A percentile compares a stretch with the other conserved stretches of the same genome.
phyloP scores from a whole-genome alignment of 2,888 invertebrate species.

The Drosophila multiciliata region DNA sequence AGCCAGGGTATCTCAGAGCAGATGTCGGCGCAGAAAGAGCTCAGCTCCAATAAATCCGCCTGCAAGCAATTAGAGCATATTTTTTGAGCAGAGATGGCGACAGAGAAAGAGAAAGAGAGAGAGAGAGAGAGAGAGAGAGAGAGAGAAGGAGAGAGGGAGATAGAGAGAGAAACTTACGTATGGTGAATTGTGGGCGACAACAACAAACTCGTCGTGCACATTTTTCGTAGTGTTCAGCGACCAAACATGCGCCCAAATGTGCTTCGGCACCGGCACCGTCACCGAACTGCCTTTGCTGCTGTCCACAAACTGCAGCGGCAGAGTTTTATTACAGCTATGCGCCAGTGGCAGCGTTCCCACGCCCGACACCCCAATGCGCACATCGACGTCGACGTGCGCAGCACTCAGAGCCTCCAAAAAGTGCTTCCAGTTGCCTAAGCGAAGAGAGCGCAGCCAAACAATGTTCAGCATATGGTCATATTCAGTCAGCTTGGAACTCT shows the following conservation, averaged over 20 bases:
- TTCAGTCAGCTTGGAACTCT: background rate
- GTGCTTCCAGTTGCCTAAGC: conserved; percentile 41
- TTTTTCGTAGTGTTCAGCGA: conserved; percentile 13
- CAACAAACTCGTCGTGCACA: conserved; percentile 40
- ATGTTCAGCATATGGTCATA: conserved; percentile 34
- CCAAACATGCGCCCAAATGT: conserved; percentile 52
- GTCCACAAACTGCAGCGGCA: conserved; percentile 10
- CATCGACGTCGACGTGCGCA: conserved; percentile 19
- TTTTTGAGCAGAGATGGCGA: background rate
- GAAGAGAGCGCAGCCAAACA: conserved; percentile 45
- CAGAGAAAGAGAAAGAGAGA: background rate
- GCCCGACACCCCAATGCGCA: conserved; percentile 56
- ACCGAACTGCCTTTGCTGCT: background rate
- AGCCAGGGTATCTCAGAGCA: conserved; percentile 55
- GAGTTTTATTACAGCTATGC: conserved; percentile 11
- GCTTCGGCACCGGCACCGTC: conserved; percentile 28
- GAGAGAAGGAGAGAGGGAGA: background rate
- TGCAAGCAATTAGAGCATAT: conserved; percentile 8
- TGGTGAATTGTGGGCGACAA: conserved; percentile 54
- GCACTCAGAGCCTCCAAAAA: conserved; percentile 36
- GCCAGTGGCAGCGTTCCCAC: conserved; percentile 25
- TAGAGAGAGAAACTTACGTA: conserved; percentile 41
- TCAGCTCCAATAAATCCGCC: conserved; percentile 27
- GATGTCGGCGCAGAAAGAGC: conserved; percentile 38
- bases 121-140: background rate